Base-by-base conservation (phyloP, 37 sponge, comb jelly and placozoan genomes). In the Dysidea cf. avara region DNA sequence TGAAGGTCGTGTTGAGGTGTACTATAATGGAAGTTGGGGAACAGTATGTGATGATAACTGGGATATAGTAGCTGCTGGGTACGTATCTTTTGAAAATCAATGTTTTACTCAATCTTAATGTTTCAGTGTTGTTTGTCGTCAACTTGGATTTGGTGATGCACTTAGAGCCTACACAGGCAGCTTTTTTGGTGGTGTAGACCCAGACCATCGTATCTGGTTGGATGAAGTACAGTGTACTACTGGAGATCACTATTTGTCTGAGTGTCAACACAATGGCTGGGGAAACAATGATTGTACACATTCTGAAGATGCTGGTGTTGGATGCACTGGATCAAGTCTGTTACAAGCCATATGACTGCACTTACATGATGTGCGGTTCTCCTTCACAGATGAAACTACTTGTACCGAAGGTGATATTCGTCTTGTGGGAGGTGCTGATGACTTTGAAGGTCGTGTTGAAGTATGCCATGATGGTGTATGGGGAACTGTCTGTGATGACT, bases 401-500 rank as follows among this genome's bases (percentile, higher is more conserved):
- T 32, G 22, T 21, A 3, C 6, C 7, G 71, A 71, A 32, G 71
- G 71, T 43, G 60, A 17, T 6, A 54, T 71, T n/a, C 62, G 58
- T 2, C 72, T 71, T 26, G 60, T 71, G 1, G 72, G 72, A 20
- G 72, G 72, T 16, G n/a, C 35, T 62, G 28, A 25, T 28, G 31
- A 29, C 13, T 54, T n/a, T 17, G 72, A 71, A 33, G 72, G 72
- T 55, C 54, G 72, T 21, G 34, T 71, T 52, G 72, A 71, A 62
- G 34, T 71, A 2, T 71, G 55, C 61, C 62, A 71, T 71, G 14
- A 34, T 28, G 36, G 60, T 26, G 18, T 34, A n/a, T 71, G 72
- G 72, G 72, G 72, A 24, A 71, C 72, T 7, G 64, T 71, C 29
- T 71, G 72, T 62, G 72, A 71, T 54, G 62, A 62, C 62, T 14